Evolutionary conservation across 1,140 invertebrate genomes (phyloP), one percentile per base, ranked within the genome.

Genomic region (Meteorus sp.): DNA sequence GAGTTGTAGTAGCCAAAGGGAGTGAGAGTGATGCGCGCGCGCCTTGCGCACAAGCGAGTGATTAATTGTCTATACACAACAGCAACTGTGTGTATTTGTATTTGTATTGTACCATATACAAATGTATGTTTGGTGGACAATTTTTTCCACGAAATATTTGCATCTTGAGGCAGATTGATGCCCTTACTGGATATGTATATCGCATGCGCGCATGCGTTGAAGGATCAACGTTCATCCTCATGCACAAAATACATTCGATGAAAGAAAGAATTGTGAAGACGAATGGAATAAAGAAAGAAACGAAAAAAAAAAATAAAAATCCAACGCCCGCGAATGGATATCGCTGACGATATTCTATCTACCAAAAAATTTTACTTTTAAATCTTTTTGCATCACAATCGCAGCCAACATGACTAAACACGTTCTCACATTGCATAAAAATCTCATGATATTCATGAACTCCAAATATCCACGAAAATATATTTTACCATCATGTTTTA

Each of bases 151-250:
- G 63, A 74, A 74, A 73, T 74, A 78, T 78, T 77, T 77, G 76
- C 74, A 76, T 76, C 72, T 69, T 72, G 66, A 70, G 68, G 62
- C 67, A 68, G 70, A 74, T 73, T 73, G 71, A 75, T 73, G 69
- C 17, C 15, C 17, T 11, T 23, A n/a, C n/a, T n/a, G n/a, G n/a
- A n/a, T n/a, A n/a, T n/a, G n/a, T n/a, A n/a, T n/a, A n/a, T 44
- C 6, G 41, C 7, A 23, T 23, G 11, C 13, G 7, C 57, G 23
- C 29, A 31, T 47, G 15, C 44, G 19, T 27, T 9, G 33, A 15
- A 31, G 22, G 9, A 45, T 35, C 33, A n/a, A n/a, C n/a, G n/a
- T n/a, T n/a, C n/a, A n/a, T n/a, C n/a, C n/a, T n/a, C n/a, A n/a
- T n/a, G n/a, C n/a, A n/a, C n/a, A n/a, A n/a, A n/a, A n/a, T n/a